A percentile compares a stretch with the other conserved stretches of the same genome.
Evolutionary conservation across 2,797 vertebrate genomes (phyloP).

Genomic region (Eulemur albifrons): DNA sequence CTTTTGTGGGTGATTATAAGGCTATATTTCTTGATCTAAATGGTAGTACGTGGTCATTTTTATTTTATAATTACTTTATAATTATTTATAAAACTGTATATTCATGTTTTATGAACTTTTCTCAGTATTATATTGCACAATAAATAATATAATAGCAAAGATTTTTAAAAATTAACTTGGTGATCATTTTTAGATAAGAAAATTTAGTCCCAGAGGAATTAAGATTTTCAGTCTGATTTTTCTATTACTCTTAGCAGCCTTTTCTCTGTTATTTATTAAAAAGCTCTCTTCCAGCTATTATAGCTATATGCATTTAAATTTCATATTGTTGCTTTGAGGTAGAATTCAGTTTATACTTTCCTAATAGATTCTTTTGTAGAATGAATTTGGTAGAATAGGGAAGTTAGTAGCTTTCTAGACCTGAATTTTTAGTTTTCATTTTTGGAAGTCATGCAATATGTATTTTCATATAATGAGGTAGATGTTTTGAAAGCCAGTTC

Average conservation of each 20-base stretch:
- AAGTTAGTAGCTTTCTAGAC: not conserved
- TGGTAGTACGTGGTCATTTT: not conserved
- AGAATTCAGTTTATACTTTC: constrained; percentile 17
- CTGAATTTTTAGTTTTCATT: not conserved
- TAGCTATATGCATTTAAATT: constrained; percentile 16
- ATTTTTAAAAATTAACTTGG: not conserved
- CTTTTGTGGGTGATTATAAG: not conserved
- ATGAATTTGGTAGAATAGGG: not conserved
- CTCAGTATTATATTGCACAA: not conserved
- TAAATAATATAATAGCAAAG: not conserved
- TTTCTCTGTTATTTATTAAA: constrained; percentile 35
- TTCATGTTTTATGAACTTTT: constrained; percentile 23
- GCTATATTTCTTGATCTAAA: not conserved
- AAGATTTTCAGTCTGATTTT: not conserved
- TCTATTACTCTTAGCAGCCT: not conserved
- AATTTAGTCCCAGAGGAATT: not conserved
- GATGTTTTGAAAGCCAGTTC: constrained; percentile 43
- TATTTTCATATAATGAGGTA: constrained; percentile 21
- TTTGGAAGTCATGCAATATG: not conserved
- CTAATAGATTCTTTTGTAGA: not conserved
- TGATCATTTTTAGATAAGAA: constrained; percentile 30
- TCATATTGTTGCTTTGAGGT: constrained; percentile 7
- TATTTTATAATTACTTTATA: not conserved
- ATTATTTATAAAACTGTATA: not conserved
- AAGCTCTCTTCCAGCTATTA: not conserved